A percentile compares a stretch with the other conserved stretches of the same genome.
These are phyloP conservation scores for Drosophila kanapiae DNA, from an alignment of 1,140 invertebrate species.

Conservation along the genomic window DNA sequence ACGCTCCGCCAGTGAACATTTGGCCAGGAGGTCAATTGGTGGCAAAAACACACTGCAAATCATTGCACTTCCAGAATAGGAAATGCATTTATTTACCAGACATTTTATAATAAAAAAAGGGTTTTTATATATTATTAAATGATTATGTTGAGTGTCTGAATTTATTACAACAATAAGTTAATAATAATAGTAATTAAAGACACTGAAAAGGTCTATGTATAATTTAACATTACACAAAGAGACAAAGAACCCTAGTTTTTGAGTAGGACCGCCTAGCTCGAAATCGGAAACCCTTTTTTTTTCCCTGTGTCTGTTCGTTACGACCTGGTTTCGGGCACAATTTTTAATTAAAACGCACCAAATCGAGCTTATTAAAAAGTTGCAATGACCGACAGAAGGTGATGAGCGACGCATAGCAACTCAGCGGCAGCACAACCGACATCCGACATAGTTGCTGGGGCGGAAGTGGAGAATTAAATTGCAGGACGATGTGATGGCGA, in stretches of 20 bases:
- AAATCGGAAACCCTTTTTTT: background rate
- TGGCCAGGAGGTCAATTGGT: constrained; percentile 7
- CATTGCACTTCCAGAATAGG: background rate
- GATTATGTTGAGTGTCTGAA: too few species aligned
- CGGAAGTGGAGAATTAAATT: constrained; percentile 54
- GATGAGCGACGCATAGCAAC: constrained; percentile 2
- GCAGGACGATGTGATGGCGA: constrained; percentile 32
- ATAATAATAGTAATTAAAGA: background rate
- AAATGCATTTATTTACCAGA: background rate
- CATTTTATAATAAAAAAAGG: too few species aligned
- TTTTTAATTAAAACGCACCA: constrained; percentile 73
- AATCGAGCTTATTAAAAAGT: constrained; percentile 76
- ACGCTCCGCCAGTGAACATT: constrained; percentile 2
- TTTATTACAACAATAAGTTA: background rate
- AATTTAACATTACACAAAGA: too few species aligned
- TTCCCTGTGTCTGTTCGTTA: background rate
- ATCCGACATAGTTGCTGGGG: background rate
- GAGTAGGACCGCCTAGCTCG: too few species aligned
- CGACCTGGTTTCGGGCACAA: constrained; percentile 10
- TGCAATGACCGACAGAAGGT: constrained; percentile 42
- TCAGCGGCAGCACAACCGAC: background rate
- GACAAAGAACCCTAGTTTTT: too few species aligned
- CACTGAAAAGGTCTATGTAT: background rate
- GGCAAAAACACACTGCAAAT: background rate
- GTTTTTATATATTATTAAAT: too few species aligned